Conservation (phyloP, 2,113 vertebrate genomes). For the Hypocryptadius cinnamomeus region DNA sequence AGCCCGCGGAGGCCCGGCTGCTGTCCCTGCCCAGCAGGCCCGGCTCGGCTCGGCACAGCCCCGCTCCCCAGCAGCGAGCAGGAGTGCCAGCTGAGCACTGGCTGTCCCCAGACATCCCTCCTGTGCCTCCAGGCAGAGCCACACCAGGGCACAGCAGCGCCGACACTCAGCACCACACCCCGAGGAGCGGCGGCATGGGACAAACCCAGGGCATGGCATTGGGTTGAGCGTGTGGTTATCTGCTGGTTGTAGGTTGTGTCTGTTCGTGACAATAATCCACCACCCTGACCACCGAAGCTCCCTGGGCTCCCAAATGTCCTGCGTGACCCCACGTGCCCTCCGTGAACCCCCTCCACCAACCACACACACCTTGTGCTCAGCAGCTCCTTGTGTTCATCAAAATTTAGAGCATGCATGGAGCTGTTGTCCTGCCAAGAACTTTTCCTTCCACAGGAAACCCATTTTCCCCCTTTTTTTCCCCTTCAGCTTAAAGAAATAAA, state of each 20-base stretch:
- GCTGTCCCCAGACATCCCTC: accelerated
- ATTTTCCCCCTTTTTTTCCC: accelerated
- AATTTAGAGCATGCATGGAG: background rate
- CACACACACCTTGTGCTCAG: background rate
- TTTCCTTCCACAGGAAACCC: background rate
- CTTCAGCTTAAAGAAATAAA: background rate
- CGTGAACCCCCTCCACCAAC: background rate
- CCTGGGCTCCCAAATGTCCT: background rate
- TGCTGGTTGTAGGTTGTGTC: too few relatives aligned
- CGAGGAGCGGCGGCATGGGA: accelerated
- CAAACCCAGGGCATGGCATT: accelerated
- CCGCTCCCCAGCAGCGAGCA: background rate
- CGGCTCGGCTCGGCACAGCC: too few relatives aligned
- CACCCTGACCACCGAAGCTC: background rate
- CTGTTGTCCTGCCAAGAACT: background rate
- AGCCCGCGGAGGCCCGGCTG: background rate
- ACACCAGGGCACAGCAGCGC: accelerated
- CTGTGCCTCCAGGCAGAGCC: accelerated
- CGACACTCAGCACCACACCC: accelerated
- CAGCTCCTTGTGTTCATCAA: background rate
- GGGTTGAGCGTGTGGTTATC: accelerated
- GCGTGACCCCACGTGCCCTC: background rate
- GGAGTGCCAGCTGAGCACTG: accelerated
- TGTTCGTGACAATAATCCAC: background rate
- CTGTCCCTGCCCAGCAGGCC: background rate